Evolutionary conservation across 2,888 invertebrate genomes (phyloP), one percentile per base, ranked within the genome.

Genomic region (Clitarchus hookeri): DNA sequence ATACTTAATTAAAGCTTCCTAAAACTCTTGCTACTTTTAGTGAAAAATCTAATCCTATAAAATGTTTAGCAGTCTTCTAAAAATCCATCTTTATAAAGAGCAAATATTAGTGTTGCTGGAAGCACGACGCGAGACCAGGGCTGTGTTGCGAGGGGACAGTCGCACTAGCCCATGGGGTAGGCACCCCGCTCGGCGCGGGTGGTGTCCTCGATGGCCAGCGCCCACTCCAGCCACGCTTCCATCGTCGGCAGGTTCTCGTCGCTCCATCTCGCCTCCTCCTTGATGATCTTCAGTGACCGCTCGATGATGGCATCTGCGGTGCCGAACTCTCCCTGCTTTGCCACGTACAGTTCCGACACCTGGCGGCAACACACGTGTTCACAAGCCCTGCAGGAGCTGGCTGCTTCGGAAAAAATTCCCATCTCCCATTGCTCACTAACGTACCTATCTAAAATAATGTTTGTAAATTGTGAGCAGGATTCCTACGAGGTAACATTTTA

Each of bases 221-320:
- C 96, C 96, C 86, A 85, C 86, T 95, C 94, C 4, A 97, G 91
- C 96, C 96, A 96, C 16, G 92, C 91, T 87, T 95, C 95, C 79
- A 97, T 96, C 0, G 95, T 94, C 0, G 96, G 96, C 8, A 96
- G 90, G 90, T 96, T 96, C 85, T 95, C 94, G 85, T 95, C 93
- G 65, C 95, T 95, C 96, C 96, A 97, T 89, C 94, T 94, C 0
- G 95, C 94, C 90, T 96, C 96, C 89, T 95, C 95, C 88, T 95
- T 93, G 82, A 96, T 96, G 88, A 95, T 95, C 89, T 93, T 94
- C 89, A 96, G 91, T 0, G 96, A 95, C 88, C 95, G 95, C 89
- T 95, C 94, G 23, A 96, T 94, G 25, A 96, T 94, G 88, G 95
- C 95, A 88, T 95, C 95, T 0, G 96, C 96, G 8, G 95, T 94